phyloP scores from a whole-genome alignment of 92 coral and sea anemone species.

The Actinernus sp. region DNA sequence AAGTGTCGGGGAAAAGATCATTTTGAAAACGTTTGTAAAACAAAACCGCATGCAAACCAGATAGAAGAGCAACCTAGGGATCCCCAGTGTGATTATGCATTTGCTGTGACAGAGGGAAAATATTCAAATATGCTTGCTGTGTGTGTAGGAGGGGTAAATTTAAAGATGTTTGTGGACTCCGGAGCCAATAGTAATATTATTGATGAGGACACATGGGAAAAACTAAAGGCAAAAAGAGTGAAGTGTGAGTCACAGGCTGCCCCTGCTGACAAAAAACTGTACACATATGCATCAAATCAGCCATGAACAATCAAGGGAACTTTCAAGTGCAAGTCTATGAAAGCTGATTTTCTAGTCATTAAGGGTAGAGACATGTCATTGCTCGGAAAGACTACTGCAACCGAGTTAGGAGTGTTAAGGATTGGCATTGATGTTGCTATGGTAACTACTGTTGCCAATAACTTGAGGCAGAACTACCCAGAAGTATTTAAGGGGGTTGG shows the following conservation, averaged over 20 bases:
- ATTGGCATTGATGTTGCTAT: constrained; percentile 11
- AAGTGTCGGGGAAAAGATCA: constrained; percentile 25
- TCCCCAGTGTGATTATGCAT: constrained; percentile 50
- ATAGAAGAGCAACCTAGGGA: constrained; percentile 8
- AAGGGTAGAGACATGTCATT: constrained; percentile 21
- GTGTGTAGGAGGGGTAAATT: constrained; percentile 37
- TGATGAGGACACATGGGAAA: constrained; percentile 46
- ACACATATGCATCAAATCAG: constrained; percentile 31
- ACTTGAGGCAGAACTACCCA: constrained; percentile 34
- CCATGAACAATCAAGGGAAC: constrained; percentile 36
- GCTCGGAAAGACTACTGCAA: constrained; percentile 16
- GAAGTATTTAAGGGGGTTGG: constrained; percentile 45
- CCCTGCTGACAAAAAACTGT: constrained; percentile 19
- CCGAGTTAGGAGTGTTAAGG: constrained; percentile 10
- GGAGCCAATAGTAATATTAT: constrained; percentile 58
- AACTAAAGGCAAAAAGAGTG: constrained; percentile 29
- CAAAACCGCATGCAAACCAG: constrained; percentile 15
- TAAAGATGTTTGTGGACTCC: constrained; percentile 40
- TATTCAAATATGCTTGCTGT: constrained; percentile 17
- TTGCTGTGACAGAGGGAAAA: constrained; percentile 13
- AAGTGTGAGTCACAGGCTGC: constrained; percentile 43
- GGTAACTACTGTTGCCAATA: constrained; percentile 4
- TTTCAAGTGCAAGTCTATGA: not conserved
- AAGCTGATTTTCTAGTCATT: constrained; percentile 1
- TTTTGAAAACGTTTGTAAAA: constrained; percentile 22